Base-by-base conservation (phyloP, 2,797 vertebrate species). In the Enteromius viviparus region DNA sequence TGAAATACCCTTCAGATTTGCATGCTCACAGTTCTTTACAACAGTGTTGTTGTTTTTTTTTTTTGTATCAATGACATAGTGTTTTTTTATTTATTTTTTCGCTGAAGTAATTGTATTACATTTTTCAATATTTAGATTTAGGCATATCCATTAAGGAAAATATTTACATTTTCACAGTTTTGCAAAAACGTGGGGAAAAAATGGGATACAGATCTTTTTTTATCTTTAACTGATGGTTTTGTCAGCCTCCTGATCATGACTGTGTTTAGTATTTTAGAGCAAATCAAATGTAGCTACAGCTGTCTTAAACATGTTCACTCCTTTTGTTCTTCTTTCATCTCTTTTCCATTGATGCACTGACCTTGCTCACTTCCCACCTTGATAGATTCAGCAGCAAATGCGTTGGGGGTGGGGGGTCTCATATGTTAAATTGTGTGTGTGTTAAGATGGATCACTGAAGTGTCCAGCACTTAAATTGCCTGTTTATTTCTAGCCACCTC, bases 401-500 rank as follows among this genome's bases (percentile, higher is more conserved):
- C 45, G 62, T 80, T 29, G 19, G 74, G 78, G 80, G 76, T 21
- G n/a, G n/a, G 47, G 64, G 58, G n/a, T 47, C 42, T 78, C 19
- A 32, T 60, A 78, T 19, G 65, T 65, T 65, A 64, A 78, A 78
- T 42, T 65, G 78, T 85, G 68, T 79, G 76, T 66, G 40, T 51
- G 49, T 76, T 80, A 89, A 86, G 88, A 76, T 89, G 85, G 89
- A 91, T 92, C 93, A 94, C 87, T 93, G 94, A 93, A 91, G 93
- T 95, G 93, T 94, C 93, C 94, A 94, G 94, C 93, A 94, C 93
- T 92, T 94, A 94, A 95, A 95, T 94, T 94, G 94, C 93, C 94
- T 95, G 93, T 95, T 95, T 95, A 95, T 95, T 95, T 95, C 94
- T 93, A 94, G 93, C 93, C 92, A 91, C 92, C 90, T 94, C 94